Base-by-base conservation (phyloP, 2,113 vertebrate genomes). In the Tiliqua scincoides region DNA sequence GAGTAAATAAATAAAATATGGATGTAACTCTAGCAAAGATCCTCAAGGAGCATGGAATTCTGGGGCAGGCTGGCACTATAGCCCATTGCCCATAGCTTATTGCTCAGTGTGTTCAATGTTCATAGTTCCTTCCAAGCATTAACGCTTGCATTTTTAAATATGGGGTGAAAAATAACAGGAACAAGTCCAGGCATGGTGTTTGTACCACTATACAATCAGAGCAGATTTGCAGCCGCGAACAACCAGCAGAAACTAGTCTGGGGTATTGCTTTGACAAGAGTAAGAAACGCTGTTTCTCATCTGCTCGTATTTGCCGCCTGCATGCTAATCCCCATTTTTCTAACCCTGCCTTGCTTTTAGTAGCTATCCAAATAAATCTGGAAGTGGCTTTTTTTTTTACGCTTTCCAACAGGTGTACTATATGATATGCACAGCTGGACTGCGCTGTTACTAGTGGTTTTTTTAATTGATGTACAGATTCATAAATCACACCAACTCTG, bases 271-370 rank as follows among this genome's bases (percentile, higher is more conserved):
- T 93, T 91, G 63, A 78, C 23, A 77, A 85, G 89, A 90, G 75
- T 87, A 43, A 76, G 89, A 65, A 90, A 88, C 83, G 85, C 89
- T 95, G 89, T 92, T 95, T 94, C 89, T 88, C 89, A 91, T 92
- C 87, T 93, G 85, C 83, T 89, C 62, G 3, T 0, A 83, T 76
- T 89, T 93, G 89, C 93, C 91, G 92, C 90, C 92, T 93, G 89
- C 93, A 91, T 94, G 87, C 86, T 94, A 95, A 95, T 94, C 91
- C 88, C 84, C 17, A 25, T 85, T 87, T 80, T 63, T 84, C 93
- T 59, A 12, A 89, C 85, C 82, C 84, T 73, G 27, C 65, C 35
- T 27, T 1, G 43, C 61, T 91, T 54, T 89, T 72, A 85, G 54
- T 76, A 63, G 40, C 70, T 21, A 63, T 0, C 32, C 83, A 86